Base-by-base conservation (phyloP, 2,113 vertebrate genomes). In the Xerus inauris region DNA sequence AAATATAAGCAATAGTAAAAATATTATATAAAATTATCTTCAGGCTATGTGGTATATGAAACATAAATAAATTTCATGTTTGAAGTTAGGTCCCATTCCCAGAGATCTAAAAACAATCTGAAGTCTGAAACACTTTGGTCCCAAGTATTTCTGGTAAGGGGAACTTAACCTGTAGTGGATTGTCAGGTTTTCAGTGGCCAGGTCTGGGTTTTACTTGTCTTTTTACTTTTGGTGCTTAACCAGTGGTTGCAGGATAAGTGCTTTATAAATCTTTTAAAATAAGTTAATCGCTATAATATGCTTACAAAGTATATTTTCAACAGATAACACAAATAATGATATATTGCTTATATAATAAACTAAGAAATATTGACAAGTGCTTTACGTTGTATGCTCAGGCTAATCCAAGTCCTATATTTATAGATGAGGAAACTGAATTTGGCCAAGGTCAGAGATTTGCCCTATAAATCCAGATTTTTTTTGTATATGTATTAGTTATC, bases 211-310 rank as follows among this genome's bases (percentile, higher is more conserved):
- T 57, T 57, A 57, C 28, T 65, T 87, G 13, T 64, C 28, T 82
- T 54, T 65, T 32, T 65, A 65, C 11, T 75, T 82, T 47, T 35
- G 28, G 17, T 81, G 49, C 65, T 45, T 59, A 80, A 26, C 26
- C 64, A 57, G 19, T 69, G 73, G 45, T 59, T 51, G 38, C 40
- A 35, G 49, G 64, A 73, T 62, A 73, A 76, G 65, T 75, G n/a
- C 57, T 65, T 75, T 82, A n/a, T 75, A 72, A 65, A 82, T 89
- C 28, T 75, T 82, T 87, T 79, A 92, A 76, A 69, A 47, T 62
- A 26, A 62, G 59, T 62, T 62, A 62, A 28, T 62, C 26, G 28
- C 11, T 62, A 24, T 62, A 62, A 62, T 47, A 32, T 87, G 35
- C 24, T 93, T 80, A 47, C 2, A 79, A 87, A 64, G 24, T 47